Conservation (phyloP, 30 jellyfish, hydroid and myxozoan genomes). For the Calvadosia cruxmelitensis region DNA sequence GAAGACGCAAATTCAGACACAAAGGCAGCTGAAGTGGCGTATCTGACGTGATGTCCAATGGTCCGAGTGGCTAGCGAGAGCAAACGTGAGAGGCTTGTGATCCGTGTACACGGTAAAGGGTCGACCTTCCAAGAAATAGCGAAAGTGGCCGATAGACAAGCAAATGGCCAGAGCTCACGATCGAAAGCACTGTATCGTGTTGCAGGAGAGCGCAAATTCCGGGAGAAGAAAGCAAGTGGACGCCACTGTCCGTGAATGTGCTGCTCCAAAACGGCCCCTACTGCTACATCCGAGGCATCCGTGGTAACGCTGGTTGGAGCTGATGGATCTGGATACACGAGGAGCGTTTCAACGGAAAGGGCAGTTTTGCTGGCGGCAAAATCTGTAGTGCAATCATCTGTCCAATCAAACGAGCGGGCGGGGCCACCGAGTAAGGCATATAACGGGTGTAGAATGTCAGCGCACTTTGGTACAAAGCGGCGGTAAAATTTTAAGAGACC, state of each 20-base stretch:
- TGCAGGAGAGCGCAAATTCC: background rate
- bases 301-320: slow-evolving; percentile 15
- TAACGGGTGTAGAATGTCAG: slow-evolving; percentile 3
- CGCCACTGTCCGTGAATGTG: too few species aligned
- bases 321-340: slow-evolving; percentile 6
- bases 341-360: background rate
- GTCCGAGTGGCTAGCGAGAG: too few species aligned
- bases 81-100: too few species aligned
- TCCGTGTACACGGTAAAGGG: too few species aligned
- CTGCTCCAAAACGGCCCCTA: slow-evolving; percentile 6
- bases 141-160: too few species aligned
- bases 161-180: too few species aligned
- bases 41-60: too few species aligned
- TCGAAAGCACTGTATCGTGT: background rate
- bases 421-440: background rate
- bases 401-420: background rate
- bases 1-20: background rate
- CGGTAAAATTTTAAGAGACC: slow-evolving; percentile 9
- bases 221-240: slow-evolving; percentile 4
- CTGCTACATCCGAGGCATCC: slow-evolving; percentile 12
- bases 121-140: too few species aligned
- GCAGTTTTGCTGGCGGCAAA: background rate
- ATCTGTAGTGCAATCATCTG: background rate
- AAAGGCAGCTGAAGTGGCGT: background rate
- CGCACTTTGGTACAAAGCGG: slow-evolving; percentile 16